These are phyloP conservation scores for Isurus oxyrinchus DNA, from an alignment of 2,113 vertebrate species.

Conservation along the genomic window DNA sequence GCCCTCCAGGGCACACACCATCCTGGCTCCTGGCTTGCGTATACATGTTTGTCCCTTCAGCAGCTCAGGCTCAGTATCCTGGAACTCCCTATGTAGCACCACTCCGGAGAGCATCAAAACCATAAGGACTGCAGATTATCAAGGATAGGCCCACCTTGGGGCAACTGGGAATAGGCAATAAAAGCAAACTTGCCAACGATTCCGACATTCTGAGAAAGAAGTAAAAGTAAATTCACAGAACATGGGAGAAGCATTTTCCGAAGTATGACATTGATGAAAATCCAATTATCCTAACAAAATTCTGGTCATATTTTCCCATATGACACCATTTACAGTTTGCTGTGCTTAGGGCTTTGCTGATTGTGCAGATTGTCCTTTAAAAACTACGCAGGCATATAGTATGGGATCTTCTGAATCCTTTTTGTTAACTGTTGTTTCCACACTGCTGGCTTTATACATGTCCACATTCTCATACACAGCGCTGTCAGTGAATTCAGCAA, in stretches of 20 bases:
- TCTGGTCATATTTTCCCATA: neutral
- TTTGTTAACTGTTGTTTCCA: neutral
- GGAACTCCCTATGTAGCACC: neutral
- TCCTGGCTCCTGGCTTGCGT: neutral
- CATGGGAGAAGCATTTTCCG: too few relatives aligned
- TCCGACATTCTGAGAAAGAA: too few relatives aligned
- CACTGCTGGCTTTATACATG: neutral
- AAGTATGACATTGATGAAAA: neutral
- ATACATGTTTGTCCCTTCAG: neutral
- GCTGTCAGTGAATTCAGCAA: neutral
- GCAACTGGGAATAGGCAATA: too few relatives aligned
- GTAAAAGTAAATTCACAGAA: too few relatives aligned
- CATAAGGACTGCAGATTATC: too few relatives aligned
- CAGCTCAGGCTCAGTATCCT: neutral
- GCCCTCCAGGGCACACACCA: neutral
- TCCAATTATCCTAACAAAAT: neutral
- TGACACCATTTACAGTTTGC: neutral
- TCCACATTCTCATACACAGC: neutral
- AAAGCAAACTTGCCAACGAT: too few relatives aligned
- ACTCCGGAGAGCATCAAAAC: neutral
- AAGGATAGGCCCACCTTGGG: neutral
- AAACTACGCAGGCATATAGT: neutral
- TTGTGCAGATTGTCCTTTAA: neutral
- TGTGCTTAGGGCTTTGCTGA: neutral
- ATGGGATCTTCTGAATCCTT: neutral